These are phyloP conservation scores for Pseudoips prasinana DNA, from an alignment of 2,888 invertebrate species.

Conservation along the genomic window DNA sequence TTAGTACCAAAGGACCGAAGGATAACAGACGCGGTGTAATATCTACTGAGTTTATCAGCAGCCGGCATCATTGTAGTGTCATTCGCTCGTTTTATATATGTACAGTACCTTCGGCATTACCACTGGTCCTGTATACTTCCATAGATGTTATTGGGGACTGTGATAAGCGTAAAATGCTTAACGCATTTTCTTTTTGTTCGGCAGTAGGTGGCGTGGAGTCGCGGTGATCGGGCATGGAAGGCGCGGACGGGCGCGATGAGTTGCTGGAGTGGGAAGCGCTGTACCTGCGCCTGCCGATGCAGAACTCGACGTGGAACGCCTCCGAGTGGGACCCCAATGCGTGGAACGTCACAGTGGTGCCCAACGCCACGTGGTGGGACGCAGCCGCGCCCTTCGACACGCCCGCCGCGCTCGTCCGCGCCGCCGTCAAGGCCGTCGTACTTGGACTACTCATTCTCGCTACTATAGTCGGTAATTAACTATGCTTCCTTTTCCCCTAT, in stretches of 20 bases:
- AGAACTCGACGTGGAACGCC: conserved; percentile 63
- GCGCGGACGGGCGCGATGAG: conserved; percentile 69
- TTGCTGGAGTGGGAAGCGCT: conserved; percentile 71
- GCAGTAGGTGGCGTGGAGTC: conserved; percentile 54
- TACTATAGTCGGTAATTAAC: conserved; percentile 83
- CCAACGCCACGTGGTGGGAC: conserved; percentile 67
- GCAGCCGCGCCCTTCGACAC: conserved; percentile 73
- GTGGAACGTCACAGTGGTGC: conserved; percentile 60
- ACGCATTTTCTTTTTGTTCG: no score
- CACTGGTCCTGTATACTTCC: no score
- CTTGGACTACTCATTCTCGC: conserved; percentile 84
- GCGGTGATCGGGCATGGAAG: conserved; percentile 76
- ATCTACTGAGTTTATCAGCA: no score
- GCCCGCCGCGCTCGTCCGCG: conserved; percentile 81
- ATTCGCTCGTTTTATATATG: no score
- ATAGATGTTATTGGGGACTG: no score
- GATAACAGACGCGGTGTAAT: no score
- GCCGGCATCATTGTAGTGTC: no score
- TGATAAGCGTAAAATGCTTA: no score
- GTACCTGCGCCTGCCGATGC: conserved; percentile 58
- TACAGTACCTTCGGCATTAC: no score
- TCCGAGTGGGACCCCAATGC: conserved; percentile 55
- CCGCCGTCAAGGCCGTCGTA: conserved; percentile 82
- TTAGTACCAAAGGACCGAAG: no score
- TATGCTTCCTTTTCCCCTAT: neutral